Percentiles rank a stretch among this genome's conserved stretches.
Evolutionary conservation across 2,888 invertebrate species (phyloP).

Genomic region (Gerris lacustris): DNA sequence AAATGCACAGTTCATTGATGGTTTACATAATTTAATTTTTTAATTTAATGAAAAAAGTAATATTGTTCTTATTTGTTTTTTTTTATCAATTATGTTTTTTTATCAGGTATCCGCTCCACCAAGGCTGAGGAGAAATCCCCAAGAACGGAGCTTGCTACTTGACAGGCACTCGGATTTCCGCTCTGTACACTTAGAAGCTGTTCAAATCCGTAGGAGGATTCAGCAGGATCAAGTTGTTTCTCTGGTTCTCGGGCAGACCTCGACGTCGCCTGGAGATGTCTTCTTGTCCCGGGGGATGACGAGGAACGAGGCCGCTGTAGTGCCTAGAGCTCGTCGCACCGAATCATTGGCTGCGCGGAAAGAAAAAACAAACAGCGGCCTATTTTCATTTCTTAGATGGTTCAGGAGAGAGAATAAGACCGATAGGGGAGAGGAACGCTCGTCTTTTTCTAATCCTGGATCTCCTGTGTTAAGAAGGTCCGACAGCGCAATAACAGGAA

Average conservation of each 20-base stretch:
- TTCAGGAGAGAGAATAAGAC: conserved; percentile 44
- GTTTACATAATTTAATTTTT: no score
- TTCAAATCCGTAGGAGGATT: background rate
- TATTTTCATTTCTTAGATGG: conserved; percentile 59
- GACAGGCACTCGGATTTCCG: background rate
- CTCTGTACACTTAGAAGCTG: background rate
- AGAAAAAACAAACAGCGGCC: conserved; percentile 35
- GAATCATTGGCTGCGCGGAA: conserved; percentile 20
- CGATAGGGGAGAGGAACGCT: conserved; percentile 22
- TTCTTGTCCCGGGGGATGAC: background rate
- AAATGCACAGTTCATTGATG: no score
- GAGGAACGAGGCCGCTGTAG: background rate
- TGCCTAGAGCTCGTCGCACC: background rate
- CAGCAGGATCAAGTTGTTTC: background rate
- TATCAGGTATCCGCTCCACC: background rate
- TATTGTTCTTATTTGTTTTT: no score
- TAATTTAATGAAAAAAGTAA: no score
- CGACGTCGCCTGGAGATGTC: background rate
- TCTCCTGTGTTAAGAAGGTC: conserved; percentile 29
- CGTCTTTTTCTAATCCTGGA: conserved; percentile 24
- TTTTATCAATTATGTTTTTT: no score
- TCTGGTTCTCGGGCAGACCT: background rate
- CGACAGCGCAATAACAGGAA: conserved; percentile 44
- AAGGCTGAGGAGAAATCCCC: background rate
- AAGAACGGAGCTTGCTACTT: background rate